These are phyloP conservation scores for Goniozus legneri DNA, from an alignment of 1,140 invertebrate species.

Conservation along the genomic window DNA sequence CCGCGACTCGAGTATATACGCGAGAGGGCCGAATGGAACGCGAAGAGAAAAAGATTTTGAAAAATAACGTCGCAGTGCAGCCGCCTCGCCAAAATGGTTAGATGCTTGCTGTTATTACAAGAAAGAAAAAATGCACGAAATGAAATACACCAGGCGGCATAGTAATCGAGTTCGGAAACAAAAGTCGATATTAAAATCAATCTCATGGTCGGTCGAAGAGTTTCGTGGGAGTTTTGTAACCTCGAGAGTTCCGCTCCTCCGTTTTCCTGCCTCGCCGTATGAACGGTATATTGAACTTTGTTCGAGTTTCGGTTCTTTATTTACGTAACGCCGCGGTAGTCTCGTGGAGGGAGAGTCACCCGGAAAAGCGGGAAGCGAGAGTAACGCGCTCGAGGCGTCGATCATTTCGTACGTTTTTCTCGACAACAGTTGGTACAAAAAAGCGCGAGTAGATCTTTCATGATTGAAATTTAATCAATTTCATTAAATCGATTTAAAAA, in stretches of 20 bases:
- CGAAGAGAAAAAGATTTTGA: no score
- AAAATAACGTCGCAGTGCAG: background rate
- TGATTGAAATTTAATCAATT: no score
- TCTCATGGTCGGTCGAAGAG: slow-evolving; percentile 37
- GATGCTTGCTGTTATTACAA: background rate
- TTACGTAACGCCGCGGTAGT: slow-evolving; percentile 28
- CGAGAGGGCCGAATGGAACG: no score
- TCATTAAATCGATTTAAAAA: no score
- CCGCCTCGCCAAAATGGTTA: slow-evolving; percentile 2
- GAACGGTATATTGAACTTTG: slow-evolving; percentile 40
- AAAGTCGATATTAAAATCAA: slow-evolving; percentile 51
- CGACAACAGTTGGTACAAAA: no score
- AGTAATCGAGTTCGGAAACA: slow-evolving; percentile 34
- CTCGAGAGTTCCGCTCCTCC: slow-evolving; percentile 31
- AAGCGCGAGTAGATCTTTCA: no score
- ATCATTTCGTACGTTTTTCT: no score
- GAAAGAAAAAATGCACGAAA: background rate
- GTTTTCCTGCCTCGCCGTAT: background rate
- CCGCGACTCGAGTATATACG: background rate
- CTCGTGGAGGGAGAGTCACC: background rate
- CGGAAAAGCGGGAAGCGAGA: background rate
- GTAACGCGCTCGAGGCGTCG: background rate
- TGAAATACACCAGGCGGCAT: background rate
- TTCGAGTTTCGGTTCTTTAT: slow-evolving; percentile 43
- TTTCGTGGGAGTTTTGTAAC: slow-evolving; percentile 42